phyloP scores from a whole-genome alignment of 2,888 invertebrate species.

The Smittia aterrima region DNA sequence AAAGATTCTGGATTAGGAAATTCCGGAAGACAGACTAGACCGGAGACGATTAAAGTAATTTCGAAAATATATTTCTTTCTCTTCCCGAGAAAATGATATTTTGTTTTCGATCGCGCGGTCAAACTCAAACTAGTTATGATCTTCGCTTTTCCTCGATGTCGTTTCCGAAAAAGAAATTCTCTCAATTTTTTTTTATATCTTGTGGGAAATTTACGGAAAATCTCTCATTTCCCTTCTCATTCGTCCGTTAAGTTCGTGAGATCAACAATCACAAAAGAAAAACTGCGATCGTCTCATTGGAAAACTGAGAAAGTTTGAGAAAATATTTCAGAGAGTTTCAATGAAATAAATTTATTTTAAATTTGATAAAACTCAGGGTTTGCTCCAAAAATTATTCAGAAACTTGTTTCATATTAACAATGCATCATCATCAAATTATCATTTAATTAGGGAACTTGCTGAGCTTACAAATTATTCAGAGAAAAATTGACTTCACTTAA shows the following conservation, averaged over 20 bases:
- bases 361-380: too few species aligned
- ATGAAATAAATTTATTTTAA: too few species aligned
- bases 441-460: too few species aligned
- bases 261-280: neutral
- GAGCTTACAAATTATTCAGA: too few species aligned
- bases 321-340: too few species aligned
- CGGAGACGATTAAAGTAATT: neutral
- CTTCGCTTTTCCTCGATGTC: neutral
- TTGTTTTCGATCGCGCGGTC: constrained; percentile 26
- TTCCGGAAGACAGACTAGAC: neutral
- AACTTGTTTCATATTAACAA: too few species aligned
- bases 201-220: neutral
- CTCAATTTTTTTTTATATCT: neutral
- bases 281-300: neutral
- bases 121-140: constrained; percentile 23
- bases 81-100: neutral
- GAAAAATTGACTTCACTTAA: too few species aligned
- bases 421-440: too few species aligned
- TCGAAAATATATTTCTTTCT: neutral
- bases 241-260: neutral
- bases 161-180: neutral
- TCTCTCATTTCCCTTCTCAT: neutral
- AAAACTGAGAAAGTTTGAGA: neutral
- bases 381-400: too few species aligned
- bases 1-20: neutral